Evolutionary conservation across 2,797 vertebrate genomes (phyloP).

Genomic region (Enteromius trimaculatus): DNA sequence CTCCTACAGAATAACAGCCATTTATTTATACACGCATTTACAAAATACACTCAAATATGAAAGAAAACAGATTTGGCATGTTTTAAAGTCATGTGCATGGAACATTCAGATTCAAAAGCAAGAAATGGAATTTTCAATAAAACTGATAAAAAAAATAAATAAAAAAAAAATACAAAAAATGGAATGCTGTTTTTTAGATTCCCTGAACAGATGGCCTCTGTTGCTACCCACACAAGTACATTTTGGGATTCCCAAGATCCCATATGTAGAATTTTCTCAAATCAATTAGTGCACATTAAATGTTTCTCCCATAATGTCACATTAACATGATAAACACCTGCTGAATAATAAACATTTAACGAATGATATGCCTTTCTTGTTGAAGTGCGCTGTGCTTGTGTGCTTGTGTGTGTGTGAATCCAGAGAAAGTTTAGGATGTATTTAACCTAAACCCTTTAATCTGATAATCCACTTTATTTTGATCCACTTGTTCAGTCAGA

Average conservation of each 20-base stretch:
- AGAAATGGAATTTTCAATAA: background rate
- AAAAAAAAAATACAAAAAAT: too few species aligned
- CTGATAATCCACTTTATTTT: conserved; percentile 80
- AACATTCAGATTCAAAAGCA: background rate
- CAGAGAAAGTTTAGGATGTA: conserved; percentile 73
- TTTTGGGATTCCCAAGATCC: background rate
- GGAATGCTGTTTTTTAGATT: background rate
- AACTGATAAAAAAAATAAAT: background rate
- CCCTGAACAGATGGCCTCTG: background rate
- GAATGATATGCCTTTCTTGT: background rate
- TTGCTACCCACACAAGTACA: background rate
- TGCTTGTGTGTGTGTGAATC: conserved; percentile 46
- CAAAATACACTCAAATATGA: background rate
- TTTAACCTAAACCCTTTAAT: conserved; percentile 76
- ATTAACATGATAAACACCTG: conserved; percentile 16
- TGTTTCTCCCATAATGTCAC: background rate
- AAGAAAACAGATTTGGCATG: background rate
- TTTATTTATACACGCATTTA: background rate
- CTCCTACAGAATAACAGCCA: background rate
- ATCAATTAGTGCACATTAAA: background rate
- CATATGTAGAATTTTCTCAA: conserved; percentile 23
- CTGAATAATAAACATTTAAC: background rate
- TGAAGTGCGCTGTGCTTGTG: conserved; percentile 2
- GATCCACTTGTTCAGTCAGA: conserved; percentile 75
- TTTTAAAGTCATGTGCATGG: background rate